A percentile compares a stretch with the other conserved stretches of the same genome.
These are phyloP conservation scores for Diaperis boleti DNA, from an alignment of 2,888 invertebrate species.

Conservation along the genomic window DNA sequence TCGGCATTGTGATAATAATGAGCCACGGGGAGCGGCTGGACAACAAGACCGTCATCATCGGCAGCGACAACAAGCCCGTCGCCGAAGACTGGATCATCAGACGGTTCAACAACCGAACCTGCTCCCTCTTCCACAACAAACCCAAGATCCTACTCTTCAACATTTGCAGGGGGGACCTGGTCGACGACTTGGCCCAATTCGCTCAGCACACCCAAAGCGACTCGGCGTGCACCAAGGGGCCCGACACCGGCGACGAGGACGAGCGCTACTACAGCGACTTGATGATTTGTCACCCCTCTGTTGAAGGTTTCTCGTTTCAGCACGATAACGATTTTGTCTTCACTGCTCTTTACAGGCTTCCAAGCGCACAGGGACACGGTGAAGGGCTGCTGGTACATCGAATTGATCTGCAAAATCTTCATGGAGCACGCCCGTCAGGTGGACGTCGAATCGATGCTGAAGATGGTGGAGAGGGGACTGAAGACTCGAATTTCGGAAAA, in stretches of 20 bases:
- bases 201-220: conserved; percentile 38
- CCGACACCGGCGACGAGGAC: conserved; percentile 16
- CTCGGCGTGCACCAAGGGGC: conserved; percentile 19
- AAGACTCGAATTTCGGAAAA: conserved; percentile 60
- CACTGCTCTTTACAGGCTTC: too few relatives aligned
- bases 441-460: conserved; percentile 74
- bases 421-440: conserved; percentile 73
- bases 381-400: conserved; percentile 79
- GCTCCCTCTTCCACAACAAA: conserved; percentile 70
- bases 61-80: conserved; percentile 71
- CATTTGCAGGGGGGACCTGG: conserved; percentile 70
- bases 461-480: conserved; percentile 70
- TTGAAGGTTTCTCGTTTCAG: conserved; percentile 16
- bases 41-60: conserved; percentile 69
- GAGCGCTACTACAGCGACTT: conserved; percentile 35
- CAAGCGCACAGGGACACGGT: conserved; percentile 72
- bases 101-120: conserved; percentile 72
- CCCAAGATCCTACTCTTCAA: conserved; percentile 82
- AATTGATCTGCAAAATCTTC: conserved; percentile 74
- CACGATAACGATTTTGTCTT: not conserved
- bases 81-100: conserved; percentile 60
- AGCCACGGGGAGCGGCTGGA: conserved; percentile 72
- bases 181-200: conserved; percentile 51
- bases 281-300: conserved; percentile 40
- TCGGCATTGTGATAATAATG: conserved; percentile 75